Evolutionary conservation across 2,113 vertebrate genomes (phyloP).

Genomic region (Myanophis thanlyinensis): DNA sequence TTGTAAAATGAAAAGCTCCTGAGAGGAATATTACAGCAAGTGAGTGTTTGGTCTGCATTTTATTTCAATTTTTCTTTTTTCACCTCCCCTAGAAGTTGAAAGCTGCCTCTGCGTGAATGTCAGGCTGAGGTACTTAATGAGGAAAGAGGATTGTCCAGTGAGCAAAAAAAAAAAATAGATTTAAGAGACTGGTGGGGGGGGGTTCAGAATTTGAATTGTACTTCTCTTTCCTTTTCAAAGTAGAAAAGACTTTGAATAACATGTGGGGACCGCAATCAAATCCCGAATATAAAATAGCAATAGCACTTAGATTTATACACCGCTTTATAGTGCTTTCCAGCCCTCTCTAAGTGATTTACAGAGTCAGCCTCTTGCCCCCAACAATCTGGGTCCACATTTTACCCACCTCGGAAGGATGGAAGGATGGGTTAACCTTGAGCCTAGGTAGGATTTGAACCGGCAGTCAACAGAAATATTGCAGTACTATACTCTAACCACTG

Average conservation of each 20-base stretch:
- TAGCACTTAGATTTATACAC: no score
- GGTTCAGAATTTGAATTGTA: background rate
- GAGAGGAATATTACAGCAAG: background rate
- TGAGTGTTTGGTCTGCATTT: background rate
- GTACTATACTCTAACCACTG: no score
- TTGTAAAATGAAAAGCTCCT: background rate
- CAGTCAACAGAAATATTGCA: no score
- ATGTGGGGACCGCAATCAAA: no score
- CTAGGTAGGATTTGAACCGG: no score
- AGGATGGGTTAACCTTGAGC: no score
- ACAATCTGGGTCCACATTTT: no score
- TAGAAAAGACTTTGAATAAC: background rate
- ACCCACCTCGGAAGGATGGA: no score
- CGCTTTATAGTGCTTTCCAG: no score
- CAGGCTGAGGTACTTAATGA: background rate
- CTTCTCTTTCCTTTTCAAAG: background rate
- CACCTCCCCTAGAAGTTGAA: background rate
- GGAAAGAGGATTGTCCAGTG: background rate
- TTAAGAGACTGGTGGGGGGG: background rate
- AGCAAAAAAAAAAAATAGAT: background rate
- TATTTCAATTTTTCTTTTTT: background rate
- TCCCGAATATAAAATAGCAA: background rate
- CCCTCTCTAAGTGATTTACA: no score
- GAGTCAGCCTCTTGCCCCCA: no score
- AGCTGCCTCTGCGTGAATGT: constrained; percentile 5